Evolutionary conservation across 1,140 invertebrate species (phyloP), one percentile per base, ranked within the genome.

Genomic region (Drosophila melanica): DNA sequence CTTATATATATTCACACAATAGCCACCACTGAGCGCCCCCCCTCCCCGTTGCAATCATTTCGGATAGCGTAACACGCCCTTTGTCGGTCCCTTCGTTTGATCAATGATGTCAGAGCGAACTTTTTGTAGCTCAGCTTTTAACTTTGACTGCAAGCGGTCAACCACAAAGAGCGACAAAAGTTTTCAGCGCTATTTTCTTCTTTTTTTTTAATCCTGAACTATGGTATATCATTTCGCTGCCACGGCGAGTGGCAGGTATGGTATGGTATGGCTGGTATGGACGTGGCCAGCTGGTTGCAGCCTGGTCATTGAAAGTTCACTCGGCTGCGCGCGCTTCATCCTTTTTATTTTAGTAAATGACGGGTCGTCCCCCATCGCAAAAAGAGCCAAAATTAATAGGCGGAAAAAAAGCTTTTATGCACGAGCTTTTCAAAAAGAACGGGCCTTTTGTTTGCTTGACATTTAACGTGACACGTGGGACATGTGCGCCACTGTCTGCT

Each of bases 361-460:
- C 2, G 12, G 35, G 14, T 3, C 23, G 7, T 27, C 14, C 4
- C 12, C 12, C 7, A 0, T 1, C 2, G 58, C 59, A 44, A 66
- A 70, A 44, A 81, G 20, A 60, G 60, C 79, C 66, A 64, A 77
- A 85, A 81, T 85, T 78, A 85, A 86, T 86, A 78, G 81, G 70
- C 75, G 80, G 58, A 78, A 85, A 86, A 84, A 85, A 81, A 77
- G 69, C 62, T 76, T 76, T 73, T 47, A 41, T 60, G 47, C 69
- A 62, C 33, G 53, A 73, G 74, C 53, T 73, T 73, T 73, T 60
- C 55, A 73, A 59, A 75, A 58, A 66, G 68, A 53, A 62, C 68
- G 75, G 75, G 81, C 81, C 81, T 81, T 81, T 85, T 85, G 81
- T 85, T 81, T 86, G 79, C 79, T 37, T 86, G 81, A 86, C 81